Conservation (phyloP, 2,113 vertebrate genomes). For the Pimephales promelas region DNA sequence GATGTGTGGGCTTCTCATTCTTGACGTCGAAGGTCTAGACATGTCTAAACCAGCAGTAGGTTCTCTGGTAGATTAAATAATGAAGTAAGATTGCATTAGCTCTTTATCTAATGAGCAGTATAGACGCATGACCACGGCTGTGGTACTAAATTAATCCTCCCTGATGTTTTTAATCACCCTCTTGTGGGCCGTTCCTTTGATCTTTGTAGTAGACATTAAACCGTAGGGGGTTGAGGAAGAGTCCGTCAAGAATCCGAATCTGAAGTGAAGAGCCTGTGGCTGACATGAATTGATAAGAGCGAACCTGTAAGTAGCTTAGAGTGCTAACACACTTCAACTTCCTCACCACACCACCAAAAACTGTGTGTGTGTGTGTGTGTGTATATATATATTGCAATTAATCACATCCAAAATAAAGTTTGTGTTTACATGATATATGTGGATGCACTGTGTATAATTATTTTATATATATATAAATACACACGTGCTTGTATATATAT, state of each 20-base stretch:
- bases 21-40: constrained; percentile 30
- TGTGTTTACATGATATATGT: too few species aligned
- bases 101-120: constrained; percentile 19
- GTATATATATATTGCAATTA: too few species aligned
- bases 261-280: background rate
- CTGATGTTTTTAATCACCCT: constrained; percentile 71
- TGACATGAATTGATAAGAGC: background rate
- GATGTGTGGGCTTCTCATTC: background rate
- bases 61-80: constrained; percentile 50
- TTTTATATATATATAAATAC: too few species aligned
- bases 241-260: background rate
- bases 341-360: too few species aligned
- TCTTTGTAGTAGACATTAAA: constrained; percentile 67
- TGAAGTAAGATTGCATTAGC: constrained; percentile 57
- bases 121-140: constrained; percentile 51
- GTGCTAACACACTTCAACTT: too few species aligned
- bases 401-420: too few species aligned
- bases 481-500: too few species aligned
- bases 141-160: constrained; percentile 64
- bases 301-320: background rate
- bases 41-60: constrained; percentile 25
- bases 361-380: too few species aligned
- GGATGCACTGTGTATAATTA: too few species aligned
- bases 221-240: constrained; percentile 45
- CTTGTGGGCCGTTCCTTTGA: constrained; percentile 69